A percentile compares a stretch with the other conserved stretches of the same genome.
These are phyloP conservation scores for Chrysaora quinquecirrha DNA, from an alignment of 30 jellyfish, hydroid and myxozoan genomes.

Conservation along the genomic window DNA sequence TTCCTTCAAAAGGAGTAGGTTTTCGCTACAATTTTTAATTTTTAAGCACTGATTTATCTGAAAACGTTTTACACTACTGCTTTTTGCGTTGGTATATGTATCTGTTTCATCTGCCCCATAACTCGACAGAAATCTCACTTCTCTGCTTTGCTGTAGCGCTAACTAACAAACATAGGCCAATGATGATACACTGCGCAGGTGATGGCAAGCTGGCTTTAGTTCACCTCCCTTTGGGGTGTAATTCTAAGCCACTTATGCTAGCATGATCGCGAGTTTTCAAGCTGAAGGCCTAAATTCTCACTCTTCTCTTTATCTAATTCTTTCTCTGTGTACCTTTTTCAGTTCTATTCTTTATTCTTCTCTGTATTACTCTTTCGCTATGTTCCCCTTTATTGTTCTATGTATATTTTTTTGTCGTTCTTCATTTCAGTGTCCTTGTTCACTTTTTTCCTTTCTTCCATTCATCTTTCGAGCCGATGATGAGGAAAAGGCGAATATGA, in stretches of 20 bases:
- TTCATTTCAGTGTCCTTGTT: background rate
- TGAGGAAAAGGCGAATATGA: conserved; percentile 73
- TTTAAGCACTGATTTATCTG: too few relatives aligned
- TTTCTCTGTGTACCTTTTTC: background rate
- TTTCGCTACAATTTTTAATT: too few relatives aligned
- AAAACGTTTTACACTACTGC: too few relatives aligned
- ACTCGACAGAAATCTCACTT: too few relatives aligned
- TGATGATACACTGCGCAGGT: conserved; percentile 71
- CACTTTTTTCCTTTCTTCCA: background rate
- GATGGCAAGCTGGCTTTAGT: conserved; percentile 26
- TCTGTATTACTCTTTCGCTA: background rate
- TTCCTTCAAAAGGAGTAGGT: too few relatives aligned
- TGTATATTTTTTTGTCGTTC: background rate
- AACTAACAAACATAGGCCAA: conserved; percentile 20
- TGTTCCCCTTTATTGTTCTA: background rate
- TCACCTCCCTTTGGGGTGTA: background rate
- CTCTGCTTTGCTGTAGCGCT: too few relatives aligned
- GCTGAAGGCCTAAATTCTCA: conserved; percentile 50
- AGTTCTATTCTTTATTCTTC: background rate
- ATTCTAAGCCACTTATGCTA: background rate
- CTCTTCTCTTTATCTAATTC: background rate
- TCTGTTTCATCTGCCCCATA: too few relatives aligned
- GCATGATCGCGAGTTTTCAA: conserved; percentile 70
- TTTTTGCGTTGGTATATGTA: too few relatives aligned
- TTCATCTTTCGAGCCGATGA: conserved; percentile 43